phyloP scores from a whole-genome alignment of 2,888 invertebrate genomes.

The Caenorhabditis macrosperma region DNA sequence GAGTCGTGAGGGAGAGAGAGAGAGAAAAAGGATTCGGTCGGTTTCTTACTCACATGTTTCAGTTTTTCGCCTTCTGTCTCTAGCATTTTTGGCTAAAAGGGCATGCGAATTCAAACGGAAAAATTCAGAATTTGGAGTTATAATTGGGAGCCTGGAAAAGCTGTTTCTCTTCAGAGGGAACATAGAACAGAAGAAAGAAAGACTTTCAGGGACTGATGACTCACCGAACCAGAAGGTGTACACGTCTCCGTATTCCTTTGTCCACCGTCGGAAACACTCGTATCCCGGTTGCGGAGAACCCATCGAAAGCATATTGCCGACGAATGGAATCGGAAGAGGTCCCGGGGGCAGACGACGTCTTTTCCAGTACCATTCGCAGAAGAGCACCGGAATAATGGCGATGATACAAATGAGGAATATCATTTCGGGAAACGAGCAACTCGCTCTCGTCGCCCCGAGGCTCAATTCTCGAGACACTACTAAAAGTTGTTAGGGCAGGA shows the following conservation, averaged over 20 bases:
- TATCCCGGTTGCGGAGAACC: slow-evolving; percentile 9
- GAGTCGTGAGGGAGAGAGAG: no score
- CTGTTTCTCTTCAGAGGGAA: no score
- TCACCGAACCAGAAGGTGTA: slow-evolving; percentile 32
- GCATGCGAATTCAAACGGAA: neutral
- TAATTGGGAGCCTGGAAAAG: no score
- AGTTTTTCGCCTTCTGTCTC: no score
- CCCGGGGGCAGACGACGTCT: slow-evolving; percentile 18
- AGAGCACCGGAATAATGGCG: neutral
- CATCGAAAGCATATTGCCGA: slow-evolving; percentile 5
- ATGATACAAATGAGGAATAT: neutral
- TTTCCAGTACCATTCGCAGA: slow-evolving; percentile 21
- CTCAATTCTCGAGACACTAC: no score
- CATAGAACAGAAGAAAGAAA: neutral
- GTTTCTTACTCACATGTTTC: no score
- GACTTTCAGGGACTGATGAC: no score
- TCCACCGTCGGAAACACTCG: slow-evolving; percentile 12
- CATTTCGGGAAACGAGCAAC: neutral
- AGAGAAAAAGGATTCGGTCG: no score
- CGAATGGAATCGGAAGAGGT: slow-evolving; percentile 5
- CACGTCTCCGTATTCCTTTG: slow-evolving; percentile 8
- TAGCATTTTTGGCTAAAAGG: no score
- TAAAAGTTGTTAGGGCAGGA: no score
- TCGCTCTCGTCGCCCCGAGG: no score
- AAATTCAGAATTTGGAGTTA: no score